phyloP scores from a whole-genome alignment of 2,113 vertebrate genomes.

The Electrona antarctica region DNA sequence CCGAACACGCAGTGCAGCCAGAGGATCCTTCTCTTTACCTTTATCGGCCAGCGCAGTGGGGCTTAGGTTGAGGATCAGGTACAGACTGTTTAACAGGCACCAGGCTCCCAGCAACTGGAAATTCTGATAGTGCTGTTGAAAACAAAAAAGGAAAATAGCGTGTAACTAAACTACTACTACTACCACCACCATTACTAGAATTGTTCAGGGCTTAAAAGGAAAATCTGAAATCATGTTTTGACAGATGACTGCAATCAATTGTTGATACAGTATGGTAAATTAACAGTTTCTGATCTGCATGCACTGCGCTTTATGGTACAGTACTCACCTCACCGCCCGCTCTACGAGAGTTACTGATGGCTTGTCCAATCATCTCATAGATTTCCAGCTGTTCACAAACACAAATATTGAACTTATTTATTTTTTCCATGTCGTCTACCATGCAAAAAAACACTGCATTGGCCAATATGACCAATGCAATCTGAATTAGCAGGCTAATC shows the following conservation, averaged over 20 bases:
- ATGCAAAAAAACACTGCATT: no score
- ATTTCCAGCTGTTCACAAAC: constrained; percentile 89
- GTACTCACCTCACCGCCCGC: constrained; percentile 93
- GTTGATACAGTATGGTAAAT: not conserved
- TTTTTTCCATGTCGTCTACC: not conserved
- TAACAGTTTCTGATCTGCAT: no score
- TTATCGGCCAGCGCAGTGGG: constrained; percentile 96
- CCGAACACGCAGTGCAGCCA: constrained; percentile 93
- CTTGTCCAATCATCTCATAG: constrained; percentile 98
- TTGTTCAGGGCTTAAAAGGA: no score
- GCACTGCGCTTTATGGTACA: no score
- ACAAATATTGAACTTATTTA: constrained; percentile 28
- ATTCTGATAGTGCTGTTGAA: constrained; percentile 94
- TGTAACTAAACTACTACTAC: not conserved
- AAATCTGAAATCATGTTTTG: no score
- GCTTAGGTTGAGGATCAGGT: constrained; percentile 97
- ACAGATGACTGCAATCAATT: no score
- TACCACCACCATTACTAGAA: no score
- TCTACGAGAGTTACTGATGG: constrained; percentile 93
- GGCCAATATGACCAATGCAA: no score
- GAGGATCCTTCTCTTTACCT: constrained; percentile 96
- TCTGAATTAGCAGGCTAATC: no score
- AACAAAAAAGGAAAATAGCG: not conserved
- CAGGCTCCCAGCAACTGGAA: constrained; percentile 97
- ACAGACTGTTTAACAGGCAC: constrained; percentile 97